Evolutionary conservation across 2,797 vertebrate genomes (phyloP).

Genomic region (Parauchenoglanis punctatus): DNA sequence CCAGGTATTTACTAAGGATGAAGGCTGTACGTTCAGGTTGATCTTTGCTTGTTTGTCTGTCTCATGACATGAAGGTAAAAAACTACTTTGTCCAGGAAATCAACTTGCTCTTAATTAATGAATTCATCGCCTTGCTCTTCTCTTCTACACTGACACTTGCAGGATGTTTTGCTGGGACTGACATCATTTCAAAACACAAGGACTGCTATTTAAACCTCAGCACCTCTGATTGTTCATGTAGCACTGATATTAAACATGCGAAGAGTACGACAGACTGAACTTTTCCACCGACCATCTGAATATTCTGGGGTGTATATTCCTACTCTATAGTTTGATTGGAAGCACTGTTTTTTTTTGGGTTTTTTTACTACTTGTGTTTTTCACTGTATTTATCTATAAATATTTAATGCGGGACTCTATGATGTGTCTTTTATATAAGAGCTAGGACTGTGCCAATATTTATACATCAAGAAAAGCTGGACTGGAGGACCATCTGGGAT

Average conservation of each 20-base stretch:
- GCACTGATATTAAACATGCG: neutral
- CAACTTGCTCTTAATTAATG: neutral
- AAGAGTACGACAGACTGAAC: neutral
- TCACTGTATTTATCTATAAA: neutral
- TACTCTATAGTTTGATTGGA: neutral
- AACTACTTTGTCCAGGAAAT: neutral
- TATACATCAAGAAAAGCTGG: neutral
- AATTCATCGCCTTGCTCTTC: too few relatives aligned
- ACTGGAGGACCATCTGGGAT: conserved; percentile 7
- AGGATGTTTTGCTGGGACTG: neutral
- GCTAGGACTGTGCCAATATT: neutral
- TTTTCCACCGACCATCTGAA: neutral
- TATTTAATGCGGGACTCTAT: neutral
- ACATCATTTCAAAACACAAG: neutral
- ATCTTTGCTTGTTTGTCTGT: neutral
- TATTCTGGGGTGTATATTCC: neutral
- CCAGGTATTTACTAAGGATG: neutral
- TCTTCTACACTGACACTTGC: neutral
- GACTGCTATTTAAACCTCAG: neutral
- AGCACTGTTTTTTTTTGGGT: neutral
- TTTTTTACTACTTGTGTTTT: neutral
- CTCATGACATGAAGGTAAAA: neutral
- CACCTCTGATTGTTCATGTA: neutral
- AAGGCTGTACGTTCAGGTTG: neutral
- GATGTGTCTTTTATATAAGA: neutral